Evolutionary conservation across 1,140 invertebrate genomes (phyloP), one percentile per base, ranked within the genome.

Genomic region (Trichoplusia ni): DNA sequence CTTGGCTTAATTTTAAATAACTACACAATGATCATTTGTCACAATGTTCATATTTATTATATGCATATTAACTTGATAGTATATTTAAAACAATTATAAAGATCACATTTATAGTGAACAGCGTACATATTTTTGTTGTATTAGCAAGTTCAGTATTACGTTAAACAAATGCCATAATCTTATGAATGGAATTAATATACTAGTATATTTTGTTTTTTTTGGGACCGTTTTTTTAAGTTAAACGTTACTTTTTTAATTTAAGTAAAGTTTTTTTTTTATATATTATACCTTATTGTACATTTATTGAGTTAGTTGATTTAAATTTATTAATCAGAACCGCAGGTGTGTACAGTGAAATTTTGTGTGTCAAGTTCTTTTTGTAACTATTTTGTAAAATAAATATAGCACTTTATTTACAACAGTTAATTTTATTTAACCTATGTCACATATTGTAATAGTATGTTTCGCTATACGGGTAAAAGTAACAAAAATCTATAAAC

Each of bases 321-420:
- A 40, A 59, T 19, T 66, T 60, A 75, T 79, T 89, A 83, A 75
- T 80, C 70, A 81, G 78, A 85, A 75, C 79, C 85, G 84, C 86
- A 86, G 87, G 87, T 78, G 74, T 90, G 87, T 90, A 90, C 86
- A 90, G 87, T 86, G 81, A 68, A 61, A 81, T 82, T 83, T 84
- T 82, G 87, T 85, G 87, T 89, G 86, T 90, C 80, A 75, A 82
- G 75, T 71, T 87, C 84, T 81, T 81, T 87, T 88, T 88, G 82
- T 90, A 86, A 87, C 88, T 89, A 90, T 88, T 89, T 90, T 90
- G 84, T 90, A 90, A 85, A 83, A 82, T 90, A 89, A 90, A 90
- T 88, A 90, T 87, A 89, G 86, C 86, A 90, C 87, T 81, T 86
- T 90, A 90, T 90, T 90, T 90, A 90, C 87, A 90, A 85, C 77